Percentiles rank a stretch among this genome's conserved stretches.
Evolutionary conservation across 1,140 invertebrate genomes (phyloP).

Genomic region (Eubasilissa regina): DNA sequence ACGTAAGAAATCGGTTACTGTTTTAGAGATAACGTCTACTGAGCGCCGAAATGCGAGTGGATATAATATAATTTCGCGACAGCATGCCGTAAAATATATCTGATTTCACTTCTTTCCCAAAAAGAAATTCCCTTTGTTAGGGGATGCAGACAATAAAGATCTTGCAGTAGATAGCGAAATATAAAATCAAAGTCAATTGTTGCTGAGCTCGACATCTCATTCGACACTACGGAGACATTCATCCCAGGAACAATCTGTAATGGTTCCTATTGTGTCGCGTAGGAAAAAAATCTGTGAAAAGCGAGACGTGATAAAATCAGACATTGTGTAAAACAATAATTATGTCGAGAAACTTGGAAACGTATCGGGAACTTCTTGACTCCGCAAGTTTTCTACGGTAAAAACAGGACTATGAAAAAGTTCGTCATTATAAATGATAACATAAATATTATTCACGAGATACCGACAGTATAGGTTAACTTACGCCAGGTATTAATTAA

Average conservation of each 20-base stretch:
- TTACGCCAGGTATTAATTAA: too few relatives aligned
- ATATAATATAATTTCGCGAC: not conserved
- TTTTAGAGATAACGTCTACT: too few relatives aligned
- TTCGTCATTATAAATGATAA: not conserved
- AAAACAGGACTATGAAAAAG: not conserved
- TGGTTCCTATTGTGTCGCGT: conserved; percentile 20
- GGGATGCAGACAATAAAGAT: conserved; percentile 27
- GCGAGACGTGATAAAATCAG: too few relatives aligned
- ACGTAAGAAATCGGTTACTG: too few relatives aligned
- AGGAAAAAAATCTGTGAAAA: not conserved
- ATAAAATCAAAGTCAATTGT: conserved; percentile 33
- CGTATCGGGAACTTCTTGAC: not conserved
- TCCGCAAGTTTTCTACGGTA: not conserved
- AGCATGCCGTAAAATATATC: not conserved
- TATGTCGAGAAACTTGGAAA: not conserved
- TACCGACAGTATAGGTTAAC: too few relatives aligned
- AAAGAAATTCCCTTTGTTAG: not conserved
- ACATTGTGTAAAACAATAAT: not conserved
- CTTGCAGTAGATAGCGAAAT: not conserved
- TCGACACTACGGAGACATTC: conserved; percentile 2
- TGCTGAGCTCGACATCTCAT: not conserved
- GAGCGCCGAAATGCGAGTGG: too few relatives aligned
- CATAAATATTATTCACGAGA: too few relatives aligned
- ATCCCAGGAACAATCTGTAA: conserved; percentile 19
- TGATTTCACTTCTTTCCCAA: not conserved